phyloP scores from a whole-genome alignment of 92 coral and sea anemone species.

The Zoanthus solanderi region DNA sequence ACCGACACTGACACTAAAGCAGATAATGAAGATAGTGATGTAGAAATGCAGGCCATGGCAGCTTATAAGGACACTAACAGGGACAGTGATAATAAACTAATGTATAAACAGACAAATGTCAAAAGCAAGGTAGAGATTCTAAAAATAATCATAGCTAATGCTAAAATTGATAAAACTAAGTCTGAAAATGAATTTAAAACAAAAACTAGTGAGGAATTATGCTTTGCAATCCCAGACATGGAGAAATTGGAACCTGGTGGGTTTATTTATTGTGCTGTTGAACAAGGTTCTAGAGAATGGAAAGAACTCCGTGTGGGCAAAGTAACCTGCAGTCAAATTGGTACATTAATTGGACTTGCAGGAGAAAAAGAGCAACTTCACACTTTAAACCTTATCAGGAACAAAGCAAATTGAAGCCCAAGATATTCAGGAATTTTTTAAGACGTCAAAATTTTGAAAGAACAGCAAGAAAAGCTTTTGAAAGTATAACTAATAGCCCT shows the following conservation, averaged over 20 bases:
- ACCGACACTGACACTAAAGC: background rate
- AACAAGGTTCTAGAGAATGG: slow-evolving; percentile 52
- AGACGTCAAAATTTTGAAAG: background rate
- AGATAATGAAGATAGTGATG: slow-evolving; percentile 9
- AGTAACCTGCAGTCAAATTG: slow-evolving; percentile 47
- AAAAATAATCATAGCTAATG: slow-evolving; percentile 21
- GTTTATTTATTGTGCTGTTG: slow-evolving; percentile 18
- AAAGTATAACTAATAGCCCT: too few relatives aligned
- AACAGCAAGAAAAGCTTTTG: background rate
- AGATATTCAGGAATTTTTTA: background rate
- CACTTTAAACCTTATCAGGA: slow-evolving; percentile 22
- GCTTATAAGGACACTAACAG: slow-evolving; percentile 7
- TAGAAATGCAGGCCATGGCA: slow-evolving; percentile 16
- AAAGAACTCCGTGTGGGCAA: slow-evolving; percentile 52
- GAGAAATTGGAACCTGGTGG: slow-evolving; percentile 38
- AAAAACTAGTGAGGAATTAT: slow-evolving; percentile 1
- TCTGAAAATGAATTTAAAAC: slow-evolving; percentile 7
- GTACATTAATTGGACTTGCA: slow-evolving; percentile 56
- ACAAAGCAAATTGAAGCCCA: slow-evolving; percentile 3
- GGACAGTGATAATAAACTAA: slow-evolving; percentile 18
- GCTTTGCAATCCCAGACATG: slow-evolving; percentile 25
- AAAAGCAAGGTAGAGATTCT: slow-evolving; percentile 11
- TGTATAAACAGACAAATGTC: slow-evolving; percentile 32
- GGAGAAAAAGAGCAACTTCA: slow-evolving; percentile 58
- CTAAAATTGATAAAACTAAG: slow-evolving; percentile 17